Evolutionary conservation across 2,113 vertebrate genomes (phyloP), one percentile per base, ranked within the genome.

Genomic region (Psephotus haematonotus): DNA sequence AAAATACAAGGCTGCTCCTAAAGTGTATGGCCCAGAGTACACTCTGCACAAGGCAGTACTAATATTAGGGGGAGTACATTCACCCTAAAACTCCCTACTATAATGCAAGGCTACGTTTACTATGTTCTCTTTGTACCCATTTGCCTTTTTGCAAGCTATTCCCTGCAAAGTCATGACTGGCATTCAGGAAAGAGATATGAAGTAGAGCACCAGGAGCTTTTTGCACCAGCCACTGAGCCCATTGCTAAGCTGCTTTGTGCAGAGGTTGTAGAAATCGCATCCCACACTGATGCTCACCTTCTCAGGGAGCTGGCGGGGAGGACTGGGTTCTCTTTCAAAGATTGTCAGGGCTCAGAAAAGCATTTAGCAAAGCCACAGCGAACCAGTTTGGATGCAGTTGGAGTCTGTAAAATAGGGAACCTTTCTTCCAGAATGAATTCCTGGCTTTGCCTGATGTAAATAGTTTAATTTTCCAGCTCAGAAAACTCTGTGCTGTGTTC

Each of bases 381-480:
- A 93, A 96, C 79, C 69, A 84, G 65, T 85, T 90, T 68, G 65
- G 74, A 94, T 90, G 70, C 70, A 88, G 69, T 4, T 57, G 65
- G 53, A 92, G 46, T 74, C 81, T 64, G 37, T 67, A 86, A 91
- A 90, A 92, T 46, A 68, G 79, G 57, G 67, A 93, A 74, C 57
- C 60, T 78, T 86, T 92, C 92, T 94, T 91, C 89, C 85, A 75
- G 79, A 94, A 92, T 94, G 85, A 93, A 92, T 94, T 92, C 85
- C 70, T 88, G 81, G 53, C 76, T 93, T 90, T 3, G 5, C 67
- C 60, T 89, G 57, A 86, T 90, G 85, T 82, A 82, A 70, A 92
- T 35, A 75, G 62, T 89, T 68, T 94, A 96, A 93, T 97, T 96
- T 97, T 97, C 93, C 91, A 95, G 77, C 81, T 93, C 94, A 95